Base-by-base conservation (phyloP, 2,888 invertebrate genomes). In the Pantelozetes paolii region DNA sequence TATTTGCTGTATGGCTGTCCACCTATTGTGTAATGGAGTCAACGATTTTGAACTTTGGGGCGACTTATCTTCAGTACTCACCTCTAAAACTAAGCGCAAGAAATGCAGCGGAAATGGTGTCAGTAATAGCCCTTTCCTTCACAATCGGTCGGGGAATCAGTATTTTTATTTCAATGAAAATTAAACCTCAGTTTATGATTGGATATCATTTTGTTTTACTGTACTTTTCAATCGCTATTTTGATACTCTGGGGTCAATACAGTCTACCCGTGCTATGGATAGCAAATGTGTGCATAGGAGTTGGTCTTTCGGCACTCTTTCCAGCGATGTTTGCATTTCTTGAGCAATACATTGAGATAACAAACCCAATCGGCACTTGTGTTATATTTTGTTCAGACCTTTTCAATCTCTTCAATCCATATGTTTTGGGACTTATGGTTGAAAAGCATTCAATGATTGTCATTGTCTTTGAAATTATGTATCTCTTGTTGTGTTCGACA, bases 291-390 rank as follows among this genome's bases (percentile, higher is more conserved):
- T 30, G 1, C 1, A 15, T 71, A 8, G 69, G 73, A 32, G 26
- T 54, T 11, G 70, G 69, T 18, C 42, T 73, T 26, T 73, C 73
- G 18, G 45, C 69, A 1, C 23, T 73, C 30, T 73, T 26, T 48
- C 73, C 73, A 11, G 67, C 70, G n/a, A 69, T 69, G 26, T n/a
- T 73, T 8, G 69, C 70, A 9, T 73, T 69, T 23, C 28, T 50
- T 13, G 70, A 48, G 8, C 50, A 69, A 15, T 69, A 73, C 23
- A n/a, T 73, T 3, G 50, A 23, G 18, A n/a, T 73, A 42, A 45
- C 73, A 6, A 70, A 73, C 23, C 45, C 30, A 32, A 59, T 70
- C 23, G 73, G 70, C 15, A 32, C 70, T 20, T n/a, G 28, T 3
- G 20, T 70, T 11, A 48, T 69, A 45, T 20, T 73, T 8, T 45